Conservation (phyloP, 2,888 invertebrate genomes). For the Petrolisthes cinctipes region DNA sequence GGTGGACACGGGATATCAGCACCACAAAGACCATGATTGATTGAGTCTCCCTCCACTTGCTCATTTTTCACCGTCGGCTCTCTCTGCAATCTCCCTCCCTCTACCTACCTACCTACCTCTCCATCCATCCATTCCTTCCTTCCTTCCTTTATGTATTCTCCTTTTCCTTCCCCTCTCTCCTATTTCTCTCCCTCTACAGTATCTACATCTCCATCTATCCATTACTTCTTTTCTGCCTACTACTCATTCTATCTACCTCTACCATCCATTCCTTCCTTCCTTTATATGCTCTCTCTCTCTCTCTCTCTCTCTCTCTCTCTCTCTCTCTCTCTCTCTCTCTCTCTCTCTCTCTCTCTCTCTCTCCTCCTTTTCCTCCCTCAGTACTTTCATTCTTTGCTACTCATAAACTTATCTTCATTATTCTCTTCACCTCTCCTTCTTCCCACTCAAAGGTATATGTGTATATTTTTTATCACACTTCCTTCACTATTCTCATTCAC, state of each 20-base stretch:
- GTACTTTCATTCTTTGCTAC: too few relatives aligned
- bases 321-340: constrained; percentile 15
- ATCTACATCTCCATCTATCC: neutral
- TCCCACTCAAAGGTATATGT: too few relatives aligned
- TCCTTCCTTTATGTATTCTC: neutral
- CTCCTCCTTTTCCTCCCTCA: neutral
- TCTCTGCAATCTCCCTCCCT: neutral
- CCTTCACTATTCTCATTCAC: too few relatives aligned
- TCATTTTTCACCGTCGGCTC: neutral
- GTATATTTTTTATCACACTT: too few relatives aligned
- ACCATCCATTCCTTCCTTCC: neutral
- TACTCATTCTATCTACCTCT: neutral
- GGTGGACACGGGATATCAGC: neutral
- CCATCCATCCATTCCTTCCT: neutral
- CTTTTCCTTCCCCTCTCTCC: neutral
- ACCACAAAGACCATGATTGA: neutral
- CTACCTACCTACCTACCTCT: neutral
- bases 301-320: constrained; percentile 9
- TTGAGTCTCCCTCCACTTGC: neutral
- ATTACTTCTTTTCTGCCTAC: neutral
- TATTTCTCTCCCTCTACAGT: neutral
- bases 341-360: constrained; percentile 18
- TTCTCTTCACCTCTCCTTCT: too few relatives aligned
- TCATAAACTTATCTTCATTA: too few relatives aligned
- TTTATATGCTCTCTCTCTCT: neutral